Conservation (phyloP, 2,888 invertebrate genomes). For the Thymelicus lineola region DNA sequence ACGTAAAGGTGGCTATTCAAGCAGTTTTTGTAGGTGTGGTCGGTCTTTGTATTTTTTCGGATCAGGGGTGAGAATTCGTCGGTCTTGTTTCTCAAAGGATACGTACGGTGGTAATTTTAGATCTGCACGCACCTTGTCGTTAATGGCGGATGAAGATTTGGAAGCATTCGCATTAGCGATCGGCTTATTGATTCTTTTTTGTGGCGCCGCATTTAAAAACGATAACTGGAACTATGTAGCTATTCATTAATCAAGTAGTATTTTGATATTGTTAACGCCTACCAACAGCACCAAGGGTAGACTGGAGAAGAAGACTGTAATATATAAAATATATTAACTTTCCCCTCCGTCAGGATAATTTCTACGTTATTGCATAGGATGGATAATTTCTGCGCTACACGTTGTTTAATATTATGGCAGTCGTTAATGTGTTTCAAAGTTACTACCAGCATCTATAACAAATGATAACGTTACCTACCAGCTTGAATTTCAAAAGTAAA, state of each 20-base stretch:
- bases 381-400: no score
- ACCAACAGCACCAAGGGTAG: no score
- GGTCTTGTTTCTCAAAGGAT: constrained; percentile 57
- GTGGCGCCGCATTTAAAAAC: no score
- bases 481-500: constrained; percentile 25
- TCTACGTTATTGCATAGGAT: no score
- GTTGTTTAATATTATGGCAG: neutral
- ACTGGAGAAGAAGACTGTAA: no score
- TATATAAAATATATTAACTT: no score
- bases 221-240: no score
- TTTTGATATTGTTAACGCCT: no score
- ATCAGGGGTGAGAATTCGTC: constrained; percentile 69
- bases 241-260: no score
- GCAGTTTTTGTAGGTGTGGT: constrained; percentile 78
- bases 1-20: constrained; percentile 67
- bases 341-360: no score
- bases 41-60: constrained; percentile 57
- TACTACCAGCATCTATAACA: constrained; percentile 21
- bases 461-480: constrained; percentile 2
- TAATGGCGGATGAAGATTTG: constrained; percentile 34
- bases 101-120: constrained; percentile 43
- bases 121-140: constrained; percentile 46
- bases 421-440: neutral
- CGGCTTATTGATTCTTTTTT: neutral
- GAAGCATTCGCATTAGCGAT: constrained; percentile 20